phyloP scores from a whole-genome alignment of 2,888 invertebrate species.

The Folsomia manolachei region DNA sequence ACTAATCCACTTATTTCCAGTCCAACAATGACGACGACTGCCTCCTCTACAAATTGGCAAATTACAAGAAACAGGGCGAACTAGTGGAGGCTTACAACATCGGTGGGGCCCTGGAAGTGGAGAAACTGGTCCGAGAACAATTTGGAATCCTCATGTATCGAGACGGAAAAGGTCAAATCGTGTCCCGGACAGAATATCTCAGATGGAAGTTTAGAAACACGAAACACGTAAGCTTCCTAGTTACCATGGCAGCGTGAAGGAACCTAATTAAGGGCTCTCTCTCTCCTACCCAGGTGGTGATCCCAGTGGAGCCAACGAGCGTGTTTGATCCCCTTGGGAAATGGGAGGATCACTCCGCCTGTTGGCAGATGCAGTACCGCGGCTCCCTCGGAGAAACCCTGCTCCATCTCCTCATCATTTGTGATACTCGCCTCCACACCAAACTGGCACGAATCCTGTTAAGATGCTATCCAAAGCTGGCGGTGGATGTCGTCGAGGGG shows the following conservation, averaged over 20 bases:
- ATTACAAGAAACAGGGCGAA: slow-evolving; percentile 86
- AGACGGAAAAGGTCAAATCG: slow-evolving; percentile 76
- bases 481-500: slow-evolving; percentile 92
- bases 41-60: slow-evolving; percentile 76
- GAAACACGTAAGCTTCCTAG: slow-evolving; percentile 50
- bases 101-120: slow-evolving; percentile 69
- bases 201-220: slow-evolving; percentile 86
- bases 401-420: slow-evolving; percentile 89
- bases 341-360: slow-evolving; percentile 87
- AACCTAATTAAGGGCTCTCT: too few species aligned
- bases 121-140: slow-evolving; percentile 78
- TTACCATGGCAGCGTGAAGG: too few species aligned
- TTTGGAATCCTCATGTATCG: slow-evolving; percentile 85
- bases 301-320: slow-evolving; percentile 83
- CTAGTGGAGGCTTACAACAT: slow-evolving; percentile 80
- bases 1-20: slow-evolving; percentile 27
- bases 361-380: slow-evolving; percentile 96
- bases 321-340: slow-evolving; percentile 82
- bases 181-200: slow-evolving; percentile 82
- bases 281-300: slow-evolving; percentile 64
- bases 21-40: slow-evolving; percentile 77
- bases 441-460: slow-evolving; percentile 83
- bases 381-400: slow-evolving; percentile 93
- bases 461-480: slow-evolving; percentile 84
- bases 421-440: slow-evolving; percentile 80